A percentile compares a stretch with the other conserved stretches of the same genome.
Evolutionary conservation across 2,113 vertebrate genomes (phyloP).

Genomic region (Oplegnathus fasciatus): DNA sequence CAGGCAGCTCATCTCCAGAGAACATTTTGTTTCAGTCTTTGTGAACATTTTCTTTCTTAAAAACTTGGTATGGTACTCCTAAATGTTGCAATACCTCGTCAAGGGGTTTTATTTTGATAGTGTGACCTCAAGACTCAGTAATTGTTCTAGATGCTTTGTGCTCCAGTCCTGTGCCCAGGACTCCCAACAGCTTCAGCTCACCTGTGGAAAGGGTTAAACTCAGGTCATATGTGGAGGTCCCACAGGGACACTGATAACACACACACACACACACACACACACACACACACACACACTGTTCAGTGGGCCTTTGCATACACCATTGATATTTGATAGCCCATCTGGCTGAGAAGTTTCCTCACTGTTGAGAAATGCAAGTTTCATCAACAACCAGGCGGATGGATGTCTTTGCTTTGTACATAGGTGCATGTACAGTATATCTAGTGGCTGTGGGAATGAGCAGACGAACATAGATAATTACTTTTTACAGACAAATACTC

Average conservation of each 20-base stretch:
- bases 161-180: neutral
- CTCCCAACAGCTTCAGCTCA: conserved; percentile 12
- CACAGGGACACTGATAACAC: conserved; percentile 11
- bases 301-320: conserved; percentile 21
- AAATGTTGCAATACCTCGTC: neutral
- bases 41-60: neutral
- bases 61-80: neutral
- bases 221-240: conserved; percentile 21
- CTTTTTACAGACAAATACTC: neutral
- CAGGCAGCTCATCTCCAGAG: neutral
- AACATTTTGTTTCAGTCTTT: neutral
- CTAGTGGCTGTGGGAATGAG: neutral
- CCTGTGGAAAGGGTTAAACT: conserved; percentile 25
- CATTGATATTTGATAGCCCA: conserved; percentile 27
- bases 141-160: neutral
- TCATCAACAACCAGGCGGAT: conserved; percentile 38
- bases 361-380: conserved; percentile 28
- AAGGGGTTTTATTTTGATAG: neutral
- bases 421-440: neutral
- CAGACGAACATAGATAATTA: neutral
- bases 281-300: conserved; percentile 2
- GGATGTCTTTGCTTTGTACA: neutral
- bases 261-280: conserved; percentile 10
- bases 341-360: conserved; percentile 2
- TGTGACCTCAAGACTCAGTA: neutral